Conservation (phyloP, 2,888 invertebrate genomes). For the Miltochrista miniata region DNA sequence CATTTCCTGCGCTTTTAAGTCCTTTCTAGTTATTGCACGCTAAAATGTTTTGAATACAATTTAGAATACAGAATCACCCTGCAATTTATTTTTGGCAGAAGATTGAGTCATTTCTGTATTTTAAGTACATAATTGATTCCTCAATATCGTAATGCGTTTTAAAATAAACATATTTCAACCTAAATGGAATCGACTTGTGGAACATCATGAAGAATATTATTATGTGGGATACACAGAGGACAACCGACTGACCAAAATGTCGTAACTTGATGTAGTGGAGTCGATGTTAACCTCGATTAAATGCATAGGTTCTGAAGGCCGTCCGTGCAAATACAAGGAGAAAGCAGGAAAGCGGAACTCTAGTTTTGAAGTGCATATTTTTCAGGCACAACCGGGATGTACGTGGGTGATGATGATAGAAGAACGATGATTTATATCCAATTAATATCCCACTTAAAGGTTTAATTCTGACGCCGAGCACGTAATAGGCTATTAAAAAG, state of each 20-base stretch:
- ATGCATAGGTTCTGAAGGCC: too few species aligned
- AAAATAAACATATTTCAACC: background rate
- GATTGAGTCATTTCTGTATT: constrained; percentile 19
- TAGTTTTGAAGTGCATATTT: too few species aligned
- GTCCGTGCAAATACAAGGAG: too few species aligned
- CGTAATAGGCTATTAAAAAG: constrained; percentile 23
- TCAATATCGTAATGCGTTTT: background rate
- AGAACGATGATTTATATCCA: constrained; percentile 46
- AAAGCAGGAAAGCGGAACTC: too few species aligned
- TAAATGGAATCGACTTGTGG: too few species aligned
- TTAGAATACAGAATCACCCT: constrained; percentile 17
- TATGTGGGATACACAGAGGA: too few species aligned
- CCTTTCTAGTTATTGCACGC: constrained; percentile 9
- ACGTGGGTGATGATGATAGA: constrained; percentile 45
- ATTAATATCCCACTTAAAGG: constrained; percentile 53
- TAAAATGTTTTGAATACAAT: constrained; percentile 30
- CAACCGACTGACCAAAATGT: too few species aligned
- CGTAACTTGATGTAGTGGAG: too few species aligned
- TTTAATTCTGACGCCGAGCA: constrained; percentile 43
- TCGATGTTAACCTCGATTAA: too few species aligned
- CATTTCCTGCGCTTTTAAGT: constrained; percentile 41
- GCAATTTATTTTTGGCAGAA: constrained; percentile 27
- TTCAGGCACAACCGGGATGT: constrained; percentile 43
- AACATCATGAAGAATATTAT: too few species aligned
- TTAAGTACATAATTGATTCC: constrained; percentile 9